Base-by-base conservation (phyloP, 2,113 vertebrate genomes). In the Cyanoramphus novaezelandiae region DNA sequence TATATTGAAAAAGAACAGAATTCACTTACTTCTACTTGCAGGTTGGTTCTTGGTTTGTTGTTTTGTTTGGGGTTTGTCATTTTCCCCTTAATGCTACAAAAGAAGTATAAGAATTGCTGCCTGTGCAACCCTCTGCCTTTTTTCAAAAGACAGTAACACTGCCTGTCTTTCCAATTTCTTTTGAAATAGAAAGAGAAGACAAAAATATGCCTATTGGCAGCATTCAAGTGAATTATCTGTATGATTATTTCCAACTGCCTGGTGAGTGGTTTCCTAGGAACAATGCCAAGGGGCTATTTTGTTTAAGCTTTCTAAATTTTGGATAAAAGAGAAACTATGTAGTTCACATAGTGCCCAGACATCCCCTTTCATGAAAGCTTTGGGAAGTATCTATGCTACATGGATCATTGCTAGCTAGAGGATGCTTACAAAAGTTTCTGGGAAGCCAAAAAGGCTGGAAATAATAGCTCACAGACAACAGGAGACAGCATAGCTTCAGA, bases 231-330 rank as follows among this genome's bases (percentile, higher is more conserved):
- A 84, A 88, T 92, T 94, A 93, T 67, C 35, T 86, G 67, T 57
- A 86, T 87, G 95, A 93, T 95, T 82, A 95, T 93, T 95, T 95
- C 92, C 95, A 94, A 91, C 86, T 70, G 76, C 93, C 90, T 93
- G 72, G 82, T 82, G 77, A 90, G 87, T 71, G 86, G 91, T 91
- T 95, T 95, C 95, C 90, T 87, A 89, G 85, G 94, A 97, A 94
- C 90, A 86, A 94, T 91, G 90, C 90, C 78, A 92, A 84, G 79
- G 76, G 57, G 85, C 39, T 95, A 84, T 93, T 96, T 84, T 82
- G 44, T 96, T 96, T 91, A 80, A 94, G 68, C 52, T 92, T 72
- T 93, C 89, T 79, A 77, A 90, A 75, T 92, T 70, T 74, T 33
- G 85, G 90, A 90, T 88, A 29, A 76, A 90, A 93, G 79, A 90